Conservation (phyloP, 1,140 invertebrate species). For the Drosophila pectinifera region DNA sequence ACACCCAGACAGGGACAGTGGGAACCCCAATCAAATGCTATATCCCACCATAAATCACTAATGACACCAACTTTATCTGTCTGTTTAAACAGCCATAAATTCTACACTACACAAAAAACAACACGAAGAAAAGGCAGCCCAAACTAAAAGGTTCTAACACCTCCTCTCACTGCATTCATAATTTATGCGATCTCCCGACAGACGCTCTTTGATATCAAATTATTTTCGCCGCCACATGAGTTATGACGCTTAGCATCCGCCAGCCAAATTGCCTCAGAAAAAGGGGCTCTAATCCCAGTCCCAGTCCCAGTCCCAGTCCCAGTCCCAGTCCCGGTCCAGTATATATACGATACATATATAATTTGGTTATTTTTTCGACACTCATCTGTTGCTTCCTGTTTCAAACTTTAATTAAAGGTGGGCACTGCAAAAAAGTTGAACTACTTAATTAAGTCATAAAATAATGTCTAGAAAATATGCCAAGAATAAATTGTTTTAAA, state of each 20-base stretch:
- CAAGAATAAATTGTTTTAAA: too few species aligned
- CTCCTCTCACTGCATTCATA: constrained; percentile 55
- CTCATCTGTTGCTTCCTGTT: constrained; percentile 52
- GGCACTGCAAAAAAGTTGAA: neutral
- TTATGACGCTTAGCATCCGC: constrained; percentile 69
- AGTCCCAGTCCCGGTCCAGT: too few species aligned
- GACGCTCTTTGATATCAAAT: constrained; percentile 73
- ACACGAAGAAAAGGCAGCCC: neutral
- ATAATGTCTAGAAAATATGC: too few species aligned
- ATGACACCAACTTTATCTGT: constrained; percentile 73
- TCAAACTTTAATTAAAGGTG: constrained; percentile 48
- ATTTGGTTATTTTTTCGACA: constrained; percentile 24
- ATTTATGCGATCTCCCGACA: constrained; percentile 69
- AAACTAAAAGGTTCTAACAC: constrained; percentile 73
- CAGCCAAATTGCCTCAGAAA: constrained; percentile 53
- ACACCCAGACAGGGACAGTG: constrained; percentile 7
- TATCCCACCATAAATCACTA: constrained; percentile 81
- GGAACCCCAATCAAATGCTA: constrained; percentile 60
- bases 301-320: too few species aligned
- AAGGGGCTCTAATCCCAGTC: constrained; percentile 23
- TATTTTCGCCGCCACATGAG: constrained; percentile 66
- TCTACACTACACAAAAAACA: constrained; percentile 38
- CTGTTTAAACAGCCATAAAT: constrained; percentile 76
- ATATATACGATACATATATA: constrained; percentile 16
- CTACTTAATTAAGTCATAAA: too few species aligned